Evolutionary conservation across 1,140 invertebrate genomes (phyloP), one percentile per base, ranked within the genome.

Genomic region (Ditylenchus dipsaci): DNA sequence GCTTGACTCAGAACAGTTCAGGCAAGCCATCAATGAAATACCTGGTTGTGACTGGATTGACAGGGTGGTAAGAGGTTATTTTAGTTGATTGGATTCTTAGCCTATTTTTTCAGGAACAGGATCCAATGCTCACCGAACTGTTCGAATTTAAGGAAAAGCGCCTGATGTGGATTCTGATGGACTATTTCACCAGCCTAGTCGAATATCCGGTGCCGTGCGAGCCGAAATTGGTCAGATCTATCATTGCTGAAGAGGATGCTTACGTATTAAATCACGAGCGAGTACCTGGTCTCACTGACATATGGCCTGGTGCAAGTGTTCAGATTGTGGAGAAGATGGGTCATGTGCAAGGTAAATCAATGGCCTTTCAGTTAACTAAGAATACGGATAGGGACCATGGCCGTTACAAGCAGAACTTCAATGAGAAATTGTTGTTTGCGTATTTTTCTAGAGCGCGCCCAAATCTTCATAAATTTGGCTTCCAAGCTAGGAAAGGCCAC

Each of bases 91-190:
- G n/a, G n/a, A n/a, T n/a, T n/a, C n/a, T n/a, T n/a, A n/a, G n/a
- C n/a, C n/a, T n/a, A n/a, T n/a, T n/a, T n/a, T n/a, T n/a, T n/a
- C 42, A 70, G 68, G 68, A 72, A 26, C 71, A 73, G 9, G 38
- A 49, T 38, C 29, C 9, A 47, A 49, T 49, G 13, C 53, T 73
- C 27, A 29, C 15, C 21, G 21, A 19, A 17, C 64, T 71, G 11
- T 53, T 87, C 71, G 90, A 92, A 81, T 90, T 91, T 0, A 74
- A 33, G n/a, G 67, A 56, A 11, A 53, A 42, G 17, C 89, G 92
- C 84, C 97, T 97, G 82, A 97, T 98, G 95, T 86, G 90, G 27
- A 93, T 93, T 0, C 89, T 98, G 69, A 97, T 97, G 95, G 94
- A 98, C 81, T 92, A 97, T 84, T 97, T 92, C 83, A 98, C 95